phyloP scores from a whole-genome alignment of 2,797 vertebrate genomes.

The Merluccius polli region DNA sequence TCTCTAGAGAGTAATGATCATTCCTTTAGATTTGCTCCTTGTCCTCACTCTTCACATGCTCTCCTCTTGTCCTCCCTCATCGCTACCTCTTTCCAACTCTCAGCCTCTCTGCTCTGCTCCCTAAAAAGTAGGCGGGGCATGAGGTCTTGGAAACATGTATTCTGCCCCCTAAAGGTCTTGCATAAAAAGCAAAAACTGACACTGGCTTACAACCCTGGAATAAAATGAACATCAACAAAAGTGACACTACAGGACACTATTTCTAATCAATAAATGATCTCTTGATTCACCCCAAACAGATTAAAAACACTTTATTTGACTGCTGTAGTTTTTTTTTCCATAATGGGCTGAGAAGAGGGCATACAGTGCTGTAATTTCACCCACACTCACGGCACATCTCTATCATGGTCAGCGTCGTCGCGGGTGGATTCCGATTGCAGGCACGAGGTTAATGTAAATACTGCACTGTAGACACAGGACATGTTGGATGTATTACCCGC shows the following conservation, averaged over 20 bases:
- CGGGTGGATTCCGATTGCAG: constrained; percentile 67
- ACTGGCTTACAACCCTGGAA: not conserved
- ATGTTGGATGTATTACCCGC: constrained; percentile 19
- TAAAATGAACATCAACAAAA: constrained; percentile 2
- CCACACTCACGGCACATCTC: constrained; percentile 52
- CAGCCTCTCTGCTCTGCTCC: constrained; percentile 17
- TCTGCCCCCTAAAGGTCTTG: constrained; percentile 33
- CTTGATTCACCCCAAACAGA: not conserved
- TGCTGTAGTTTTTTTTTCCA: constrained; percentile 64
- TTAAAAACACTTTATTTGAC: constrained; percentile 10
- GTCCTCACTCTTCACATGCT: not conserved
- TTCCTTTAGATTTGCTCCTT: not conserved
- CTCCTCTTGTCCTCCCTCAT: constrained; percentile 12
- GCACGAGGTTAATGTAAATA: constrained; percentile 76
- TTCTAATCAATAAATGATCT: not conserved
- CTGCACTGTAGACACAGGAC: constrained; percentile 70
- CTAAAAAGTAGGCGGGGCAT: constrained; percentile 22
- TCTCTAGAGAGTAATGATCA: too few species aligned
- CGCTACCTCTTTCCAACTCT: constrained; percentile 25
- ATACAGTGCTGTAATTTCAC: constrained; percentile 36
- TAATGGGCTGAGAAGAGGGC: constrained; percentile 52
- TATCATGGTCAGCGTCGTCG: constrained; percentile 52
- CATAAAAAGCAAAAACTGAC: constrained; percentile 9
- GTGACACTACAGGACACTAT: too few species aligned
- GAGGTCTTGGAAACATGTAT: constrained; percentile 13